phyloP scores from a whole-genome alignment of 2,888 invertebrate species.

The Octodonta nipae region DNA sequence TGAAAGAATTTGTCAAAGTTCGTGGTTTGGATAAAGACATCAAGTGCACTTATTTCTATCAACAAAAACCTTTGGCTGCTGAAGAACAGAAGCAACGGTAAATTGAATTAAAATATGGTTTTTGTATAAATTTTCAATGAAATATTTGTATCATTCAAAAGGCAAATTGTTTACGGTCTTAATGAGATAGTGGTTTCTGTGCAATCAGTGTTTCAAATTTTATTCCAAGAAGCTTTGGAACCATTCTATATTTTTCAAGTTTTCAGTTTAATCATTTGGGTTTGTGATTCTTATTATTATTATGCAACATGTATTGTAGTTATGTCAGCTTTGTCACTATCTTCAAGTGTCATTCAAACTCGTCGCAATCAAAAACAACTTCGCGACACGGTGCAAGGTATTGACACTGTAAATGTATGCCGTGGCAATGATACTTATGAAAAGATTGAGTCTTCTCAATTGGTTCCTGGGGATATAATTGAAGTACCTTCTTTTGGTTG shows the following conservation, averaged over 20 bases:
- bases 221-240: constrained; percentile 75
- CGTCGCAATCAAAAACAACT: constrained; percentile 84
- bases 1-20: constrained; percentile 53
- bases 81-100: constrained; percentile 50
- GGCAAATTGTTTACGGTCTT: constrained; percentile 64
- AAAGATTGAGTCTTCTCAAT: constrained; percentile 52
- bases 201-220: constrained; percentile 54
- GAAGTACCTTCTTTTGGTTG: constrained; percentile 71
- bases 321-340: no score
- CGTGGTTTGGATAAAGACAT: constrained; percentile 60
- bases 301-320: constrained; percentile 75
- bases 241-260: constrained; percentile 94
- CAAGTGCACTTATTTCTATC: constrained; percentile 49
- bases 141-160: no score
- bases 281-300: constrained; percentile 73
- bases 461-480: constrained; percentile 84
- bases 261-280: constrained; percentile 80
- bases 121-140: no score
- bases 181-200: constrained; percentile 77
- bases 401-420: constrained; percentile 54
- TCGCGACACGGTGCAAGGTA: constrained; percentile 66
- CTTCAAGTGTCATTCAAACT: no score
- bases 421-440: constrained; percentile 37
- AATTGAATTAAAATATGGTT: no score
- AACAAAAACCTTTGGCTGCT: constrained; percentile 43